Evolutionary conservation across 2,797 vertebrate species (phyloP).

Genomic region (Synaphobranchus kaupii): DNA sequence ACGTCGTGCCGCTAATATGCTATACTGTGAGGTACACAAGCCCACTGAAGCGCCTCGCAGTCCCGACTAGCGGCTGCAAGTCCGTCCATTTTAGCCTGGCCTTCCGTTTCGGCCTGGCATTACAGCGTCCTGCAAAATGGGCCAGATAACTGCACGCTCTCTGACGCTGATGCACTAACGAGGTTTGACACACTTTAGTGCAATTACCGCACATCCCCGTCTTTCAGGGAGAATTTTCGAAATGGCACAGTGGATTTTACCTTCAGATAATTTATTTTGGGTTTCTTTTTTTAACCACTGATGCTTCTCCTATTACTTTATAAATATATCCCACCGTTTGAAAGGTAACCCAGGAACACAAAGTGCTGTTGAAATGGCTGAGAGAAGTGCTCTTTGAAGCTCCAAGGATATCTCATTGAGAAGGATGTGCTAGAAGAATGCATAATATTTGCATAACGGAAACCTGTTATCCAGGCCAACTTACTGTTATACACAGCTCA

Average conservation of each 20-base stretch:
- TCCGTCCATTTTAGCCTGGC: background rate
- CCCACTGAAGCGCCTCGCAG: background rate
- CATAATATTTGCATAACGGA: constrained; percentile 15
- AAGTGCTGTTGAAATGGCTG: background rate
- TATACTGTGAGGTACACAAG: background rate
- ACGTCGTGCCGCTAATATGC: background rate
- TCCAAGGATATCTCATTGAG: background rate
- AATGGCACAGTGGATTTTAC: background rate
- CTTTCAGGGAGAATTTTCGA: background rate
- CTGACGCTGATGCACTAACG: background rate
- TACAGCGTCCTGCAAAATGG: background rate
- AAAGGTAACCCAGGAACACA: background rate
- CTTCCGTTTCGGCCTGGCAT: background rate
- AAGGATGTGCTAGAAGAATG: background rate
- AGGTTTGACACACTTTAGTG: background rate
- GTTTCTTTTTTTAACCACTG: background rate
- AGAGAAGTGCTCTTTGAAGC: background rate
- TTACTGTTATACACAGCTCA: background rate
- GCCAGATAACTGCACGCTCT: background rate
- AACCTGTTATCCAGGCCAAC: constrained; percentile 12
- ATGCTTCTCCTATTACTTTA: background rate
- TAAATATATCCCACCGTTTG: background rate
- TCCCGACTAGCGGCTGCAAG: background rate
- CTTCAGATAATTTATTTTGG: background rate
- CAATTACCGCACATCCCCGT: background rate